These are phyloP conservation scores for Eucriotettix oculatus DNA, from an alignment of 2,888 invertebrate species.

Conservation along the genomic window DNA sequence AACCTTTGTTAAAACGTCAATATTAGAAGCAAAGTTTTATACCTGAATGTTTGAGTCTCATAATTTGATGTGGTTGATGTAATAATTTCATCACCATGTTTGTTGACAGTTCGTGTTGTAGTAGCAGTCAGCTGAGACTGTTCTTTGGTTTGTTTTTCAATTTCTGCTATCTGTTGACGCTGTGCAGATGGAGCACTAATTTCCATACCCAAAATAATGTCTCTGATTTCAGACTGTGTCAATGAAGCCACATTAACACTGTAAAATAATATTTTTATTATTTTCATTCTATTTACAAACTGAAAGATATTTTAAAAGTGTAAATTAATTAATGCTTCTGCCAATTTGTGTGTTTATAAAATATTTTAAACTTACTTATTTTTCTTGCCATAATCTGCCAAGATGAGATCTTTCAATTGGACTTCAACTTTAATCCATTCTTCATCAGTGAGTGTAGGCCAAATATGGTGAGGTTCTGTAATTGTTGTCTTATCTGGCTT, in stretches of 20 bases:
- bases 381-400: slow-evolving; percentile 99
- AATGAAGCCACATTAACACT: slow-evolving; percentile 96
- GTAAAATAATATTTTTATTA: slow-evolving; percentile 12
- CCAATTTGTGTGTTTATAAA: background rate
- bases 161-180: slow-evolving; percentile 97
- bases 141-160: slow-evolving; percentile 99
- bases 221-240: slow-evolving; percentile 97
- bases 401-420: slow-evolving; percentile 91
- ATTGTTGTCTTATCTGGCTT: slow-evolving; percentile 99
- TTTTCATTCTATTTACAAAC: too few species aligned
- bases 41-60: slow-evolving; percentile 85
- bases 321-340: background rate
- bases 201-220: slow-evolving; percentile 99
- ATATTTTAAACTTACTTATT: slow-evolving; percentile 55
- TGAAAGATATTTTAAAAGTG: background rate
- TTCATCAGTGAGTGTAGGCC: slow-evolving; percentile 94
- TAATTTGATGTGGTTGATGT: slow-evolving; percentile 98
- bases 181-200: slow-evolving; percentile 98
- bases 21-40: background rate
- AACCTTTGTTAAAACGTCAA: background rate
- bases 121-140: slow-evolving; percentile 97
- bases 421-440: slow-evolving; percentile 99
- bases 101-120: slow-evolving; percentile 95
- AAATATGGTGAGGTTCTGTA: slow-evolving; percentile 98
- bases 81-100: slow-evolving; percentile 98